Percentiles rank a stretch among this genome's conserved stretches.
phyloP scores from a whole-genome alignment of 1,140 invertebrate genomes.

The Dinothrombium tinctorium region DNA sequence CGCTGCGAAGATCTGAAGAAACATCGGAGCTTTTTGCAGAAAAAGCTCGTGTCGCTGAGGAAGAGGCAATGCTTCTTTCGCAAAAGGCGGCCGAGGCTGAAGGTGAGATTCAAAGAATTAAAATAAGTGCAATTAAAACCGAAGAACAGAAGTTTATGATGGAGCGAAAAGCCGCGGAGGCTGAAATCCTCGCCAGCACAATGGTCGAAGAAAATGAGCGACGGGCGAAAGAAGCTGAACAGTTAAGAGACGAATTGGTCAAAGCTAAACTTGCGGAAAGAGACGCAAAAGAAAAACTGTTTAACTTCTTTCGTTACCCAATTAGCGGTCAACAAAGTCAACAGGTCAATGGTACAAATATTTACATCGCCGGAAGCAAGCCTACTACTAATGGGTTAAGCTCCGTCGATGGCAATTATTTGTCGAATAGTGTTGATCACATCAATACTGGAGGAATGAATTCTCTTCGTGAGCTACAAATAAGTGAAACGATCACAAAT shows the following conservation, averaged over 20 bases:
- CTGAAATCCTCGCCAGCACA: slow-evolving; percentile 65
- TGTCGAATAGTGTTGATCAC: not conserved
- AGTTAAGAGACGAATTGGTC: slow-evolving; percentile 59
- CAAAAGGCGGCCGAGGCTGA: slow-evolving; percentile 90
- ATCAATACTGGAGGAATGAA: not conserved
- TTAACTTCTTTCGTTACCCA: slow-evolving; percentile 39
- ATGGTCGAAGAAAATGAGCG: slow-evolving; percentile 82
- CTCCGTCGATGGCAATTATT: not conserved
- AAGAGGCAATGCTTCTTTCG: slow-evolving; percentile 72
- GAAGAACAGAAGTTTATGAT: slow-evolving; percentile 78
- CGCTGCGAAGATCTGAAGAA: slow-evolving; percentile 67
- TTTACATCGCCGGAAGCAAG: slow-evolving; percentile 1
- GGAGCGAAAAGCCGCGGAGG: slow-evolving; percentile 44
- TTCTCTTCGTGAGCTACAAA: not conserved
- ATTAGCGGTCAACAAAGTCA: not conserved
- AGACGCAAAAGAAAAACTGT: slow-evolving; percentile 70
- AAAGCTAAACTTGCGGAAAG: slow-evolving; percentile 71
- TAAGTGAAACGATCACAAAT: not conserved
- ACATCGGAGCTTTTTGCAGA: slow-evolving; percentile 88
- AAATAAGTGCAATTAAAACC: slow-evolving; percentile 51
- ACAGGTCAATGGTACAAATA: not conserved
- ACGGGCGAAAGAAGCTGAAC: slow-evolving; percentile 36
- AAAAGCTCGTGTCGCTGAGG: slow-evolving; percentile 81
- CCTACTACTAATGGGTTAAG: not conserved
- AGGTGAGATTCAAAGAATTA: slow-evolving; percentile 71